Conservation (phyloP, 2,113 vertebrate species). For the Phoxinus phoxinus region DNA sequence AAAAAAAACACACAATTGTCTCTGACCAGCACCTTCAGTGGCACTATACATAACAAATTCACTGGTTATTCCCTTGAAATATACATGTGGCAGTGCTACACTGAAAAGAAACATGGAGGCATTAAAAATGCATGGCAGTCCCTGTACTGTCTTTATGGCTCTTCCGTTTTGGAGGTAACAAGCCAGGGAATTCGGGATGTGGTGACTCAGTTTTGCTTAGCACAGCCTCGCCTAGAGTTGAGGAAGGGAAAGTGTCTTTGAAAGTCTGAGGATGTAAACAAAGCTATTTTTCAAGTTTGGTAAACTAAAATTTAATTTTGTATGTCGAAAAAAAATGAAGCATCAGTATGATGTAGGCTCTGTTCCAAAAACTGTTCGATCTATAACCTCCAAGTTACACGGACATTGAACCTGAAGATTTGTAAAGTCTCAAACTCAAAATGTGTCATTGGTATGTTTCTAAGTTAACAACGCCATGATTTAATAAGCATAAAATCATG, state of each 20-base stretch:
- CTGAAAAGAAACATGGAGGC: constrained; percentile 68
- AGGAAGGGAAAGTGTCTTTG: neutral
- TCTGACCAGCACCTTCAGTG: constrained; percentile 66
- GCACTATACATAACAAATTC: constrained; percentile 71
- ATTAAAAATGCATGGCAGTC: constrained; percentile 73
- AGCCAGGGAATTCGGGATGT: constrained; percentile 1
- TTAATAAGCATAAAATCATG: no score
- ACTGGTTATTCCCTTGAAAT: constrained; percentile 74
- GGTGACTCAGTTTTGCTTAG: constrained; percentile 29
- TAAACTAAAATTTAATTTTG: neutral
- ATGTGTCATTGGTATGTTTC: no score
- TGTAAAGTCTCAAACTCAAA: no score
- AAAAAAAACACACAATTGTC: constrained; percentile 34
- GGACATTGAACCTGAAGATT: no score
- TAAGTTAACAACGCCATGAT: no score
- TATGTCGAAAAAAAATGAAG: no score
- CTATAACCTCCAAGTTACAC: no score
- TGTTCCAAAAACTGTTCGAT: neutral
- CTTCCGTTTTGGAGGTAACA: constrained; percentile 28
- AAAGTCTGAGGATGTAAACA: neutral
- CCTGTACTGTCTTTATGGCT: constrained; percentile 66
- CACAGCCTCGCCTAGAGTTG: neutral
- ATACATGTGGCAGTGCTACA: constrained; percentile 66
- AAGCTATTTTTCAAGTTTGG: neutral
- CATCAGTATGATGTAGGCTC: neutral